Percentiles rank a stretch among this genome's conserved stretches.
Conservation (phyloP, 2,888 invertebrate species). For the Sphaerophoria rueppellii region DNA sequence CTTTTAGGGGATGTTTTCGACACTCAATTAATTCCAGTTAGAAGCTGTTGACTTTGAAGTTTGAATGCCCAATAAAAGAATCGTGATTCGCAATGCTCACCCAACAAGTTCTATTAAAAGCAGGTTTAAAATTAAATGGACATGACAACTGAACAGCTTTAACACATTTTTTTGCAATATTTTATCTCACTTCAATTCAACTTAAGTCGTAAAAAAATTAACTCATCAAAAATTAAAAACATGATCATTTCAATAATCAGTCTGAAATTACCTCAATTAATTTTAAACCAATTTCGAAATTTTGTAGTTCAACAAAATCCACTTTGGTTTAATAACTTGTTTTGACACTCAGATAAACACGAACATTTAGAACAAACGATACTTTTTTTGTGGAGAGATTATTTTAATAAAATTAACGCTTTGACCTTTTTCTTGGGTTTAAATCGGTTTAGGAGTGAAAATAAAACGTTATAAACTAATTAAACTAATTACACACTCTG, state of each 20-base stretch:
- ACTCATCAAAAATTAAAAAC: conserved; percentile 22
- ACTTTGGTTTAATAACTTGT: conserved; percentile 23
- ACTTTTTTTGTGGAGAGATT: background rate
- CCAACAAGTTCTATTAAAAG: background rate
- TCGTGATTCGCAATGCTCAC: background rate
- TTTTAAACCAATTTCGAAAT: conserved; percentile 23
- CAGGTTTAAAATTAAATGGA: background rate
- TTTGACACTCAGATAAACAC: background rate
- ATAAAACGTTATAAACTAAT: background rate
- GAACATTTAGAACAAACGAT: background rate
- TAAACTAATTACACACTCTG: too few relatives aligned
- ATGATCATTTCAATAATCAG: conserved; percentile 6
- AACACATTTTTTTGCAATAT: background rate
- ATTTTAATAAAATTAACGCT: background rate
- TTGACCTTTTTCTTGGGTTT: background rate
- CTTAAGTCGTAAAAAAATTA: background rate
- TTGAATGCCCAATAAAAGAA: too few relatives aligned
- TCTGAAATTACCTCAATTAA: conserved; percentile 25
- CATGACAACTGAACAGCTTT: conserved; percentile 1
- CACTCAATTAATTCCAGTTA: too few relatives aligned
- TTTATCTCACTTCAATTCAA: background rate
- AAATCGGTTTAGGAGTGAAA: background rate
- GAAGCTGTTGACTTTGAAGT: too few relatives aligned
- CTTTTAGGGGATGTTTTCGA: too few relatives aligned
- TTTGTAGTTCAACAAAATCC: background rate